A percentile compares a stretch with the other conserved stretches of the same genome.
These are phyloP conservation scores for Plecturocebus donacophilus DNA, from an alignment of 2,113 vertebrate species.

Conservation along the genomic window DNA sequence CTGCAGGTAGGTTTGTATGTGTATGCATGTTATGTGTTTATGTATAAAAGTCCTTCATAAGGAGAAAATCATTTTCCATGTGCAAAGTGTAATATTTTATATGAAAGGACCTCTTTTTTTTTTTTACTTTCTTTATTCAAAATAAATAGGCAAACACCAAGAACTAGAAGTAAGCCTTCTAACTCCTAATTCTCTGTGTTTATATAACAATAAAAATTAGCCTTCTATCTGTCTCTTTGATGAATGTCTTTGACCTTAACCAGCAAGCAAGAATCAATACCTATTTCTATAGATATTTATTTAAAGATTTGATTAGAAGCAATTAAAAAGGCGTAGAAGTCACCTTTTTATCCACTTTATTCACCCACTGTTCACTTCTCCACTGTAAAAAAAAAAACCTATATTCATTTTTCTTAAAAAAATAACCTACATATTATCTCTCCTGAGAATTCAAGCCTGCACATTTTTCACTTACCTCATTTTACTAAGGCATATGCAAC, in stretches of 20 bases:
- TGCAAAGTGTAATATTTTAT: neutral
- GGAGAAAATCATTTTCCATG: neutral
- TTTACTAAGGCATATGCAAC: conserved; percentile 15
- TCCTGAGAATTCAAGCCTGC: neutral
- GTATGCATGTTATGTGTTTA: neutral
- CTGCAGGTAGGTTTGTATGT: neutral
- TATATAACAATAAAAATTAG: conserved; percentile 66
- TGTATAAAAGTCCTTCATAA: conserved; percentile 12
- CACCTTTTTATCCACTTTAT: neutral
- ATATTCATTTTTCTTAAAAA: conserved; percentile 32
- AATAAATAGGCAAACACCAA: conserved; percentile 29
- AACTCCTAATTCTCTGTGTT: conserved; percentile 43
- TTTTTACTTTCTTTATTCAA: conserved; percentile 64
- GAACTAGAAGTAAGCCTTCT: conserved; percentile 29
- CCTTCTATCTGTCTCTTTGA: conserved; percentile 75
- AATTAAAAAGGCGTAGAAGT: conserved; percentile 45
- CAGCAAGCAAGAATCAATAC: conserved; percentile 76
- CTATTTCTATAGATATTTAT: conserved; percentile 77
- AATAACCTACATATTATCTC: conserved; percentile 17
- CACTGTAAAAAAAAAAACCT: conserved; percentile 33
- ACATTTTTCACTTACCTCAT: conserved; percentile 35
- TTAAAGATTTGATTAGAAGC: conserved; percentile 73
- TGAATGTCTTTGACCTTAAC: conserved; percentile 67
- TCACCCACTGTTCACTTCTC: neutral
- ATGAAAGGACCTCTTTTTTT: neutral